Evolutionary conservation across 1,140 invertebrate genomes (phyloP).

Genomic region (Trachymyrmex cornetzi): DNA sequence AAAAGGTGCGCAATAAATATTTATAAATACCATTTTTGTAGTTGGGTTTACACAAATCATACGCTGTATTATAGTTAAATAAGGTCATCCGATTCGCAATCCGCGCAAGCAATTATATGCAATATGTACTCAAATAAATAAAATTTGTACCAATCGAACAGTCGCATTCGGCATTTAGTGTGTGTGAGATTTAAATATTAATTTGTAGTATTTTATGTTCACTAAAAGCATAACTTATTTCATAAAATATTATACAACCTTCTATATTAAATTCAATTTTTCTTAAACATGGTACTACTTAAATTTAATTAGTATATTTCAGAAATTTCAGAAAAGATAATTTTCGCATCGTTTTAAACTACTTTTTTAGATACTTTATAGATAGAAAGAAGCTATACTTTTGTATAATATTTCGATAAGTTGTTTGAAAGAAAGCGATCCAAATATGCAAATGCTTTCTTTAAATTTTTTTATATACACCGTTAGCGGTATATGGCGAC

Average conservation of each 20-base stretch:
- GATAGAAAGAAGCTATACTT: background rate
- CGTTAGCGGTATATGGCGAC: constrained; percentile 52
- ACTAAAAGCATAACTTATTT: too few species aligned
- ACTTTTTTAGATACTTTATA: constrained; percentile 15
- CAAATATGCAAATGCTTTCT: constrained; percentile 23
- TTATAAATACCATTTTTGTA: background rate
- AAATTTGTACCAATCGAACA: background rate
- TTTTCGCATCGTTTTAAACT: background rate
- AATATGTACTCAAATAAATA: background rate
- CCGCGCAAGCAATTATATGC: background rate
- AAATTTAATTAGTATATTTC: background rate
- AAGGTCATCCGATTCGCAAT: background rate
- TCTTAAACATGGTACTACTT: background rate
- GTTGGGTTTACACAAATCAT: background rate
- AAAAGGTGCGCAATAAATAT: background rate
- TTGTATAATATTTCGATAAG: background rate
- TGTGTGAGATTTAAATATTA: background rate
- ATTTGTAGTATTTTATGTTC: background rate
- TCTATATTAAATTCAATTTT: background rate
- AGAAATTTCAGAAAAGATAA: background rate
- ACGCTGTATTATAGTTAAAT: background rate
- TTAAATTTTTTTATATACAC: constrained; percentile 51
- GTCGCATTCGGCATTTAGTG: background rate
- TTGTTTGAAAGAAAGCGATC: background rate
- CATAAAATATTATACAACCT: background rate